phyloP scores from a whole-genome alignment of 2,888 invertebrate genomes.

The Pheosia tremula region DNA sequence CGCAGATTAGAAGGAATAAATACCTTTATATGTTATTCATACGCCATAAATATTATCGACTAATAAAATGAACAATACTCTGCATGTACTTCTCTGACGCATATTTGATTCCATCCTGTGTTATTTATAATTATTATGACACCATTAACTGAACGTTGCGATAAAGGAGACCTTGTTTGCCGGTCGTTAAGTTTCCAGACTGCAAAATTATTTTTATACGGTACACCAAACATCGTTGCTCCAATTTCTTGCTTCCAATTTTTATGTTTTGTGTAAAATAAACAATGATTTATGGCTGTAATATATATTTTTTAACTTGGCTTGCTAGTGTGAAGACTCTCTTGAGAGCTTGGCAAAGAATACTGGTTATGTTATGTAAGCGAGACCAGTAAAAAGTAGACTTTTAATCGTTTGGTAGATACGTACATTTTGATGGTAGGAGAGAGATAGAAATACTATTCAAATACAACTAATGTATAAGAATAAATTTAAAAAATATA shows the following conservation, averaged over 20 bases:
- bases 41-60: not conserved
- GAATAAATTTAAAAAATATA: too few species aligned
- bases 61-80: not conserved
- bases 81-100: constrained; percentile 13
- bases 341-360: constrained; percentile 4
- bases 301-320: constrained; percentile 2
- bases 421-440: too few species aligned
- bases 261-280: constrained; percentile 6
- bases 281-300: constrained; percentile 5
- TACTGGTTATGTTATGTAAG: constrained; percentile 10
- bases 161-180: constrained; percentile 28
- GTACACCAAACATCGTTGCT: constrained; percentile 14
- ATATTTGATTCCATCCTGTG: constrained; percentile 22
- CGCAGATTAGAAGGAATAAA: too few species aligned
- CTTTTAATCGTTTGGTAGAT: too few species aligned
- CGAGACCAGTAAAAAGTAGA: too few species aligned
- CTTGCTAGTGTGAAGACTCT: constrained; percentile 2
- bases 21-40: not conserved
- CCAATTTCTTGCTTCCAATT: constrained; percentile 10
- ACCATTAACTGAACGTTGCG: constrained; percentile 32
- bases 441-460: too few species aligned
- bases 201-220: constrained; percentile 29
- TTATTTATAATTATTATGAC: constrained; percentile 37
- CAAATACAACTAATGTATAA: too few species aligned
- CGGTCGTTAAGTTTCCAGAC: constrained; percentile 24